Evolutionary conservation across 1,140 invertebrate genomes (phyloP).

Genomic region (Trypoxylus dichotomus): DNA sequence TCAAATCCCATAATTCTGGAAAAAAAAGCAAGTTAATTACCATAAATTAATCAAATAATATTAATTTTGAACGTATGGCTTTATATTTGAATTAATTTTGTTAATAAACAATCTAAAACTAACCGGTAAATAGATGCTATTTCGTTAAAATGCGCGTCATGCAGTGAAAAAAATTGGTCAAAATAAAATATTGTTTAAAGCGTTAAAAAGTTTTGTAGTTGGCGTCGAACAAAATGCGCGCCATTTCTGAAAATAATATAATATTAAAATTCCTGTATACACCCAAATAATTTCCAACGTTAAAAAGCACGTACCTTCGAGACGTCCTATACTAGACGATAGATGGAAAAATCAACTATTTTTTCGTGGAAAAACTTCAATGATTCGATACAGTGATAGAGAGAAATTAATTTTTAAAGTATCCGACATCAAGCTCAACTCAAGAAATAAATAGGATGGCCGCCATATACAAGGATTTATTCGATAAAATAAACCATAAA

Average conservation of each 20-base stretch:
- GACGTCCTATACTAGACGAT: background rate
- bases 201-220: slow-evolving; percentile 20
- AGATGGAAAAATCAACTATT: slow-evolving; percentile 16
- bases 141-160: slow-evolving; percentile 3
- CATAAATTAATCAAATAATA: background rate
- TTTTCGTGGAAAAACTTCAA: background rate
- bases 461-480: slow-evolving; percentile 30
- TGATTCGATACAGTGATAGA: background rate
- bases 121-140: background rate
- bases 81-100: background rate
- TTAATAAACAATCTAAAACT: slow-evolving; percentile 14
- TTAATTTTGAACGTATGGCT: no score
- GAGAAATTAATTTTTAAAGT: slow-evolving; percentile 29
- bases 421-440: background rate
- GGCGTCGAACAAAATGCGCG: slow-evolving; percentile 28
- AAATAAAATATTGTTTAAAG: background rate
- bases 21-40: background rate
- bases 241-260: slow-evolving; percentile 31
- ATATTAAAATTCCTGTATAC: slow-evolving; percentile 31
- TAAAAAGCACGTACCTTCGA: background rate
- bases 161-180: background rate
- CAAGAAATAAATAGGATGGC: slow-evolving; percentile 15
- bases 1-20: background rate
- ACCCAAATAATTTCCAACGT: slow-evolving; percentile 27
- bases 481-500: slow-evolving; percentile 22